These are phyloP conservation scores for Myiozetetes cayanensis DNA, from an alignment of 2,113 vertebrate species.

Conservation along the genomic window DNA sequence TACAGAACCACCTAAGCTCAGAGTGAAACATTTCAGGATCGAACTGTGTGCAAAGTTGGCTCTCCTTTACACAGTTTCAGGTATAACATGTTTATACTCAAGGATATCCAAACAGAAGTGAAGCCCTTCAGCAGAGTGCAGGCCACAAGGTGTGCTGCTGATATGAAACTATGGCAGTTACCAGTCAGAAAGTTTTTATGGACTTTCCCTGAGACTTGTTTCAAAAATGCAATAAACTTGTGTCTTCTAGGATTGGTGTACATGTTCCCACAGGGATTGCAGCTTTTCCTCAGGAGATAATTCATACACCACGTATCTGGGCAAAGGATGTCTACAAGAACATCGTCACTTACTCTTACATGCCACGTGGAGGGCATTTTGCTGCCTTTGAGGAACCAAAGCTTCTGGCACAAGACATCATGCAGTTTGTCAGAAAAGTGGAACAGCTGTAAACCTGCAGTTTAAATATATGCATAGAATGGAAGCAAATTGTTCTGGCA, in stretches of 20 bases:
- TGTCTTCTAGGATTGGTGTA: conserved; percentile 67
- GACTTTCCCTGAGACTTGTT: background rate
- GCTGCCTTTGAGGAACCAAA: conserved; percentile 85
- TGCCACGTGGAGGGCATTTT: conserved; percentile 85
- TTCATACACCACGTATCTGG: conserved; percentile 76
- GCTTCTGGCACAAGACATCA: conserved; percentile 80
- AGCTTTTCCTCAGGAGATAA: conserved; percentile 79
- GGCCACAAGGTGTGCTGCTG: background rate
- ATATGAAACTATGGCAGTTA: background rate
- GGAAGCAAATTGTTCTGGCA: background rate
- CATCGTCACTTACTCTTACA: conserved; percentile 78
- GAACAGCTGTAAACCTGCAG: conserved; percentile 62
- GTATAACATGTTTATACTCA: background rate
- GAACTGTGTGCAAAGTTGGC: background rate
- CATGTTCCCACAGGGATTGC: conserved; percentile 82
- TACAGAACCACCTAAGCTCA: background rate
- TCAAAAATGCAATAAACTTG: background rate
- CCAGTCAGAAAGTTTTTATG: background rate
- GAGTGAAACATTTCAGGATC: background rate
- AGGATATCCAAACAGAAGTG: background rate
- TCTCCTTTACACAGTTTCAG: background rate
- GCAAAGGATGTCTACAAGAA: conserved; percentile 71
- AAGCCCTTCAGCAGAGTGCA: background rate
- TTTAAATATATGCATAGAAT: background rate
- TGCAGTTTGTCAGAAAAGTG: conserved; percentile 80